These are phyloP conservation scores for Cataglyphis hispanica DNA, from an alignment of 1,140 invertebrate species.

Conservation along the genomic window DNA sequence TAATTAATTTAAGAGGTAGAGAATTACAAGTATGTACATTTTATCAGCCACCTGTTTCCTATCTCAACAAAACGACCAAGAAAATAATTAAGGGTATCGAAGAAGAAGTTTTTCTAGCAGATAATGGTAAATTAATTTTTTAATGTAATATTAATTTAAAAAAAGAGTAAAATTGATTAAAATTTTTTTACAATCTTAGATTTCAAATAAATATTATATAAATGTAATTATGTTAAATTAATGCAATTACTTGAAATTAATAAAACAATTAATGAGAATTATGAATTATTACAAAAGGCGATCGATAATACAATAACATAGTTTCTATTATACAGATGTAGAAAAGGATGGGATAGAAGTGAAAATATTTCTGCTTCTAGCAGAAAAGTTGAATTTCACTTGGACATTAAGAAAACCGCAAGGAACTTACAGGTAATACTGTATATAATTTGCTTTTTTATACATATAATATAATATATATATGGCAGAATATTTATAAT, in stretches of 20 bases:
- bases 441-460: neutral
- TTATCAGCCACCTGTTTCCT: constrained; percentile 78
- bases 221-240: neutral
- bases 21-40: constrained; percentile 72
- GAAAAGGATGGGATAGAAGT: constrained; percentile 78
- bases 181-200: neutral
- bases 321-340: constrained; percentile 57
- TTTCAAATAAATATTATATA: neutral
- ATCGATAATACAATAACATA: constrained; percentile 2
- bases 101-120: constrained; percentile 70
- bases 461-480: neutral
- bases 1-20: constrained; percentile 75
- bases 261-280: no score
- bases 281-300: neutral
- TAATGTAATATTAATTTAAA: constrained; percentile 9
- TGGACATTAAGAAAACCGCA: constrained; percentile 75
- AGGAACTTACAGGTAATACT: constrained; percentile 67
- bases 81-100: constrained; percentile 73
- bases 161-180: neutral
- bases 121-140: constrained; percentile 67
- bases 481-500: neutral
- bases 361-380: constrained; percentile 75
- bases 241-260: no score
- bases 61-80: constrained; percentile 73
- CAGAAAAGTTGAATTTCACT: constrained; percentile 79